Conservation (phyloP, 2,113 vertebrate species). For the Epinephelus moara region DNA sequence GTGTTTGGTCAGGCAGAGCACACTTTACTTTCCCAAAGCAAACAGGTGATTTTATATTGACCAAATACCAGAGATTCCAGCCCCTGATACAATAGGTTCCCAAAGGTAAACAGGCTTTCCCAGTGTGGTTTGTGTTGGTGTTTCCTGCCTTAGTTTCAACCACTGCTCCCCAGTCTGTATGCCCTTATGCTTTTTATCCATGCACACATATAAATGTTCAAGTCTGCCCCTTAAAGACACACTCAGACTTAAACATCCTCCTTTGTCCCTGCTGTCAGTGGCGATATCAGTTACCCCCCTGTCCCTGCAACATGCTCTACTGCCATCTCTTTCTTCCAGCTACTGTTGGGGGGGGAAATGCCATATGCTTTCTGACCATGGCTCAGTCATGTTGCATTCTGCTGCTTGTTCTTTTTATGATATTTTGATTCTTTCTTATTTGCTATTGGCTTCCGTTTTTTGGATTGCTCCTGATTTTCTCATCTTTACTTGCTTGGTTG, state of each 20-base stretch:
- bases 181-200: conserved; percentile 67
- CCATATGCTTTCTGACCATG: conserved; percentile 74
- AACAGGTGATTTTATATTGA: conserved; percentile 48
- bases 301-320: conserved; percentile 79
- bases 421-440: conserved; percentile 81
- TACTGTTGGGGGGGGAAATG: conserved; percentile 76
- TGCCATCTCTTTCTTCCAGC: conserved; percentile 81
- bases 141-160: conserved; percentile 55
- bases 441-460: conserved; percentile 79
- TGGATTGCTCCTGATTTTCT: conserved; percentile 80
- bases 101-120: conserved; percentile 37
- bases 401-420: conserved; percentile 80
- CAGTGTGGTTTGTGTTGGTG: conserved; percentile 56
- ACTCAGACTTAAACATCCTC: conserved; percentile 74
- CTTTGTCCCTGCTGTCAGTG: conserved; percentile 68
- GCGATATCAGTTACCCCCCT: conserved; percentile 48
- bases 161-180: conserved; percentile 60
- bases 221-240: conserved; percentile 70
- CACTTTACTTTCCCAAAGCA: conserved; percentile 40
- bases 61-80: conserved; percentile 48
- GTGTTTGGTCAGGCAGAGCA: conserved; percentile 41
- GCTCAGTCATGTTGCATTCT: conserved; percentile 82
- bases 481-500: conserved; percentile 81
- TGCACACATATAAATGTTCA: conserved; percentile 75
- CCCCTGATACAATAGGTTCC: conserved; percentile 25